A percentile compares a stretch with the other conserved stretches of the same genome.
phyloP scores from a whole-genome alignment of 2,797 vertebrate species.

The Bradypodion pumilum region DNA sequence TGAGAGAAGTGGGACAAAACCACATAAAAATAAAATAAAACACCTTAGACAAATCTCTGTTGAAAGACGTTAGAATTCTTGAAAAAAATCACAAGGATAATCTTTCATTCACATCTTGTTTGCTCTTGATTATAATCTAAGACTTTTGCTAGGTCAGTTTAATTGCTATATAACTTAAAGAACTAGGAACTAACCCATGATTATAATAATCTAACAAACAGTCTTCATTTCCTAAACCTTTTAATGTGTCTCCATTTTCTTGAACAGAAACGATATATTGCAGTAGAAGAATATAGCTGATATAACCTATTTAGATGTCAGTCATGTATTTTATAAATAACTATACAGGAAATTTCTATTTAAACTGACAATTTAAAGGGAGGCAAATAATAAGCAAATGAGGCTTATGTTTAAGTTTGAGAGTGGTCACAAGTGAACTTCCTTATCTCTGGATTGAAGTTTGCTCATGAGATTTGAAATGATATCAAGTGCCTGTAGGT shows the following conservation, averaged over 20 bases:
- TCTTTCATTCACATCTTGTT: background rate
- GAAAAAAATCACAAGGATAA: background rate
- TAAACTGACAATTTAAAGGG: conserved; percentile 14
- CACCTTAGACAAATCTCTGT: background rate
- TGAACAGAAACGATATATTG: background rate
- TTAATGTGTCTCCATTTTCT: background rate
- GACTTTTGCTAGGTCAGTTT: conserved; percentile 7
- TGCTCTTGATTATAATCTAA: too few relatives aligned
- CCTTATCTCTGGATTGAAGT: background rate
- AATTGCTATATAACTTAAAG: background rate
- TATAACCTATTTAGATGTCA: background rate
- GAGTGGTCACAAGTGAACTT: conserved; percentile 5
- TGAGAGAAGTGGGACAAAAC: background rate
- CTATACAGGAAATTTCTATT: conserved; percentile 6
- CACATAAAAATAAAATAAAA: conserved; percentile 7
- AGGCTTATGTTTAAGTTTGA: background rate
- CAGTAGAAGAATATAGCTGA: background rate
- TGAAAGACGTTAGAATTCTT: background rate
- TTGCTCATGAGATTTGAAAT: conserved; percentile 8
- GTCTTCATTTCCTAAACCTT: background rate
- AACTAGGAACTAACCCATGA: conserved; percentile 36
- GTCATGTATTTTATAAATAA: background rate
- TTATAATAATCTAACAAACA: conserved; percentile 15
- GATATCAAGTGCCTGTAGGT: background rate
- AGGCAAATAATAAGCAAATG: background rate